phyloP scores from a whole-genome alignment of 1,140 invertebrate species.

The Temnothorax curvispinosus region DNA sequence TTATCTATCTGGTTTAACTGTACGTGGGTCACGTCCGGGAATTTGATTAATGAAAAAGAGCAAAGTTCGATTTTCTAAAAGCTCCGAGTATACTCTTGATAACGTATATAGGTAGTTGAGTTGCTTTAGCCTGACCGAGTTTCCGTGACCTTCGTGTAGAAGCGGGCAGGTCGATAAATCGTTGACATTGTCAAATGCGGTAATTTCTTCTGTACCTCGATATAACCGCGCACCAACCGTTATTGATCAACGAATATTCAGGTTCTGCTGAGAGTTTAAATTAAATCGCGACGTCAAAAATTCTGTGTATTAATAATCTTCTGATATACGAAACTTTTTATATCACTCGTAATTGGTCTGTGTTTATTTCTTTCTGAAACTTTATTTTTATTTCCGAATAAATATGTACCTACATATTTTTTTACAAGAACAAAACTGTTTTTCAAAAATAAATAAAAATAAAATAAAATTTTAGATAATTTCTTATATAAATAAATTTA shows the following conservation, averaged over 20 bases:
- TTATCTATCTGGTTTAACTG: not conserved
- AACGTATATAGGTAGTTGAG: not conserved
- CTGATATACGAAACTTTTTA: conserved; percentile 16
- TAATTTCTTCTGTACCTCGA: conserved; percentile 50
- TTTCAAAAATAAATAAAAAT: not conserved
- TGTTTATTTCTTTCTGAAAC: not conserved
- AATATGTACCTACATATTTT: not conserved
- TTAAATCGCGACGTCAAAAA: not conserved
- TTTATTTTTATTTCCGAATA: not conserved
- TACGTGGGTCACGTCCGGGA: not conserved
- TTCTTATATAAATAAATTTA: not conserved
- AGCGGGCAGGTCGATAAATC: conserved; percentile 49
- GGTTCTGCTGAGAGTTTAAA: conserved; percentile 6
- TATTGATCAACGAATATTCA: conserved; percentile 54
- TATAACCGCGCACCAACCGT: conserved; percentile 3
- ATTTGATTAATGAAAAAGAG: conserved; percentile 52
- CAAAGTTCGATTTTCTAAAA: conserved; percentile 34
- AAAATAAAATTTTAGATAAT: not conserved
- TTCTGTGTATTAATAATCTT: conserved; percentile 21
- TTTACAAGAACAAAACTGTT: not conserved
- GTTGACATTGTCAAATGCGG: conserved; percentile 61
- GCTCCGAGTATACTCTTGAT: not conserved
- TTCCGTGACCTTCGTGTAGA: conserved; percentile 51
- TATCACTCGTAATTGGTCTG: not conserved
- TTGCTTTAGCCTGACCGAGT: conserved; percentile 48